Evolutionary conservation across 2,113 vertebrate genomes (phyloP), one percentile per base, ranked within the genome.

Genomic region (Varanus salvator): DNA sequence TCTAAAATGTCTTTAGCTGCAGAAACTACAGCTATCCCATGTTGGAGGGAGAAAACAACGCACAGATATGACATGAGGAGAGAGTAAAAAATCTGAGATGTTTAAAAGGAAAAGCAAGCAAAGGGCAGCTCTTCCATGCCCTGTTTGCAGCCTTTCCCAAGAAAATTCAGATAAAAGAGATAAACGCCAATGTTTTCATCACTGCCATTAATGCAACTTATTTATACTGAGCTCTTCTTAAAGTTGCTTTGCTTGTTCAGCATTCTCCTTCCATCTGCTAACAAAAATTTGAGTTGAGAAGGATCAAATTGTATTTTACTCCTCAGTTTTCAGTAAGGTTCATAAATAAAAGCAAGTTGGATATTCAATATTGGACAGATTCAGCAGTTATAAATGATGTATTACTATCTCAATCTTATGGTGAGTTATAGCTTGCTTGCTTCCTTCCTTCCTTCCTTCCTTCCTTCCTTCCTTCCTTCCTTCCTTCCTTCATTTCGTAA

Each of bases 271-370:
- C 38, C 31, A 3, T 90, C 88, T 34, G 87, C 3, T 93, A 80
- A 85, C 27, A 82, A 72, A 95, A 95, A 85, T 6, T 84, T 29
- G 31, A 90, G 87, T 12, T 86, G 85, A 92, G 93, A 93, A 94
- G 90, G 90, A 95, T 85, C 87, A 90, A 95, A 95, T 94, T 92
- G 85, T 48, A 89, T 94, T 95, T 91, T 91, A 68, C 91, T 96
- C 84, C 50, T 0, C 44, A 95, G 78, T 66, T 88, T 87, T 25
- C 87, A 89, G 52, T 6, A 82, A 31, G 5, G 38, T 44, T n/a
- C 3, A 6, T 4, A 0, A 19, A 88, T 91, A 64, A 89, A 89
- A 21, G 54, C 60, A 78, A 44, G 12, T 89, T 76, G 92, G 74
- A 6, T 0, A 66, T 15, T 81, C 38, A 90, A 80, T 83, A 83